A percentile compares a stretch with the other conserved stretches of the same genome.
These are phyloP conservation scores for Nomada flava DNA, from an alignment of 2,888 invertebrate genomes.

Conservation along the genomic window DNA sequence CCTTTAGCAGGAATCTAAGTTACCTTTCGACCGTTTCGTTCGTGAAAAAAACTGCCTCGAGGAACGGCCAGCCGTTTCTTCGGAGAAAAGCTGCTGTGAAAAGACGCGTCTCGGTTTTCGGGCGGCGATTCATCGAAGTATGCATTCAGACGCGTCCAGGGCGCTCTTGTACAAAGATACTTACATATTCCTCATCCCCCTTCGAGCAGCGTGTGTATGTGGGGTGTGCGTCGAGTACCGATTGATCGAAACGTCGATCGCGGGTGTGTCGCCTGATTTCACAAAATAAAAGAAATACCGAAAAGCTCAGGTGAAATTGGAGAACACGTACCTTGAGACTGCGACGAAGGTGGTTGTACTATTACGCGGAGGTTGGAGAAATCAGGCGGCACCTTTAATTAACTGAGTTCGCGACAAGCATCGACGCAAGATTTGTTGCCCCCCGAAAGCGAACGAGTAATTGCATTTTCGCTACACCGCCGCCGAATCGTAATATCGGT, in stretches of 20 bases:
- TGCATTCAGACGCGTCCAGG: constrained; percentile 69
- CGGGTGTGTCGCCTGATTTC: constrained; percentile 19
- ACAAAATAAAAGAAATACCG: background rate
- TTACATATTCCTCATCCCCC: constrained; percentile 60
- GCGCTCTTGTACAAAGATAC: constrained; percentile 71
- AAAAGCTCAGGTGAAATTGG: constrained; percentile 11
- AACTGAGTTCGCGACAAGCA: constrained; percentile 43
- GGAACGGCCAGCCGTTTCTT: constrained; percentile 10
- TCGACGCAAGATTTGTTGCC: constrained; percentile 38
- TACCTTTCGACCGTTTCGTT: background rate
- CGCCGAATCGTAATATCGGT: constrained; percentile 30
- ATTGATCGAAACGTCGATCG: constrained; percentile 46
- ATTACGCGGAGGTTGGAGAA: constrained; percentile 36
- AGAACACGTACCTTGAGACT: constrained; percentile 11
- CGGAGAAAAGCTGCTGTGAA: constrained; percentile 31
- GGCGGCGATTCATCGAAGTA: constrained; percentile 57
- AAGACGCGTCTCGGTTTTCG: constrained; percentile 52
- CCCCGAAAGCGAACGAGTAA: constrained; percentile 23
- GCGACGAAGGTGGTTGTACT: constrained; percentile 8
- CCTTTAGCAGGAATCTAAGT: background rate
- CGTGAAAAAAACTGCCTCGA: constrained; percentile 30
- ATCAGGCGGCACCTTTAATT: constrained; percentile 56
- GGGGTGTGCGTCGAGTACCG: constrained; percentile 24
- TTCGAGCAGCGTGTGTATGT: constrained; percentile 34
- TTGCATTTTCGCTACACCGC: constrained; percentile 40